Base-by-base conservation (phyloP, 2,888 invertebrate genomes). In the Trimorus sp. region DNA sequence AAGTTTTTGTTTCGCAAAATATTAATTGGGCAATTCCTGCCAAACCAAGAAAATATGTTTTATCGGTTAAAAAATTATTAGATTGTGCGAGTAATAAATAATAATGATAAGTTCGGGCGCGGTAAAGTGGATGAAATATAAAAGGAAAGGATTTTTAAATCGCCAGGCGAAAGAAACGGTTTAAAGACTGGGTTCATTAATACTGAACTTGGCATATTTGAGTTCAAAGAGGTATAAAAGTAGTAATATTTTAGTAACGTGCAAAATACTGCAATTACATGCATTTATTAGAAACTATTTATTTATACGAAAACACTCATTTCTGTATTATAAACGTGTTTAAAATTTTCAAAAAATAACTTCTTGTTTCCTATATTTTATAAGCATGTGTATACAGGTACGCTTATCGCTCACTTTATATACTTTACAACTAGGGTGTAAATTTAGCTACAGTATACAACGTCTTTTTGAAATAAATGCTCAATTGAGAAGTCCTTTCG, bases 151-250 rank as follows among this genome's bases (percentile, higher is more conserved):
- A 77, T 75, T 69, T 70, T 75, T 76, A 58, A 79, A 78, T 75
- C 73, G 74, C 66, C 75, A 79, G 76, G 71, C 71, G 79, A 79
- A 83, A 79, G 82, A 73, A 79, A 79, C 74, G 74, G 59, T 74
- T 81, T 74, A 79, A 71, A 71, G 56, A 68, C 76, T 74, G 48
- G 68, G 59, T 78, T 78, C 82, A 82, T 82, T 82, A 77, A 70
- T 82, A 74, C 70, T 70, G 71, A 75, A 62, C 69, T 66, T 65
- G 56, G 65, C 65, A 79, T 54, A 74, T 69, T 78, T 42, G 65
- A 71, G 60, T 66, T 75, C 36, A 62, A 54, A 58, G 66, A 68
- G 54, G 26, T 71, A 38, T 62, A 70, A 45, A 45, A 7, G 12
- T 45, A 45, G 6, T 4, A 12, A 45, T 2, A 45, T 26, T 26